A percentile compares a stretch with the other conserved stretches of the same genome.
Evolutionary conservation across 2,797 vertebrate genomes (phyloP).

Genomic region (Podarcis siculus): DNA sequence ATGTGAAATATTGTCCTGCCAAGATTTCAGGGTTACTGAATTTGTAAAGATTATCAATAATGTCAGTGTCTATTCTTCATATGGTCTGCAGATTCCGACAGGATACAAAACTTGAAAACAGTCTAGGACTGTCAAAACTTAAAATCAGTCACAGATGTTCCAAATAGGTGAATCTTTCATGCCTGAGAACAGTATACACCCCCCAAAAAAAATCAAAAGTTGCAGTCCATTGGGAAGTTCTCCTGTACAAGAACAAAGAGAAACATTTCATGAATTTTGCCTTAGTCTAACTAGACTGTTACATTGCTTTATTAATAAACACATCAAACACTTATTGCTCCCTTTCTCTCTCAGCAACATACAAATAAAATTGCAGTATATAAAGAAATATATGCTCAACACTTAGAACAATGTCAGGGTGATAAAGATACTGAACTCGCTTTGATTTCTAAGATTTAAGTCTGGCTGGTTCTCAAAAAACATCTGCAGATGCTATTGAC

Average conservation of each 20-base stretch:
- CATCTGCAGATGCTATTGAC: background rate
- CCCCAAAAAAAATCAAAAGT: background rate
- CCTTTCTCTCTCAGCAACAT: constrained; percentile 4
- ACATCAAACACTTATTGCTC: background rate
- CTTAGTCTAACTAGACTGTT: constrained; percentile 26
- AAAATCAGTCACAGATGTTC: constrained; percentile 33
- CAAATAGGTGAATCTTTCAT: constrained; percentile 24
- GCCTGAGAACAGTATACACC: constrained; percentile 33
- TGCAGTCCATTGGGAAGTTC: background rate
- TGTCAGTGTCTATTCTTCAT: background rate
- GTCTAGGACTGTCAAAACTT: constrained; percentile 39
- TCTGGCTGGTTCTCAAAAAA: background rate
- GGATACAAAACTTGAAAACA: constrained; percentile 30
- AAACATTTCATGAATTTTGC: constrained; percentile 37
- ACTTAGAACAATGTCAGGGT: background rate
- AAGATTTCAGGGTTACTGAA: constrained; percentile 25
- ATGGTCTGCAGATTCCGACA: constrained; percentile 43
- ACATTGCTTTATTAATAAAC: constrained; percentile 7
- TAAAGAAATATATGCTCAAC: background rate
- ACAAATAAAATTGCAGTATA: background rate
- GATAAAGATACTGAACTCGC: background rate
- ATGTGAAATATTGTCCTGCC: constrained; percentile 9
- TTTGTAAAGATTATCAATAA: background rate
- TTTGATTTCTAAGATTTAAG: background rate
- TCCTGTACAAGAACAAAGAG: constrained; percentile 11